Evolutionary conservation across 2,888 invertebrate species (phyloP), one percentile per base, ranked within the genome.

Genomic region (Gryllus longicercus): DNA sequence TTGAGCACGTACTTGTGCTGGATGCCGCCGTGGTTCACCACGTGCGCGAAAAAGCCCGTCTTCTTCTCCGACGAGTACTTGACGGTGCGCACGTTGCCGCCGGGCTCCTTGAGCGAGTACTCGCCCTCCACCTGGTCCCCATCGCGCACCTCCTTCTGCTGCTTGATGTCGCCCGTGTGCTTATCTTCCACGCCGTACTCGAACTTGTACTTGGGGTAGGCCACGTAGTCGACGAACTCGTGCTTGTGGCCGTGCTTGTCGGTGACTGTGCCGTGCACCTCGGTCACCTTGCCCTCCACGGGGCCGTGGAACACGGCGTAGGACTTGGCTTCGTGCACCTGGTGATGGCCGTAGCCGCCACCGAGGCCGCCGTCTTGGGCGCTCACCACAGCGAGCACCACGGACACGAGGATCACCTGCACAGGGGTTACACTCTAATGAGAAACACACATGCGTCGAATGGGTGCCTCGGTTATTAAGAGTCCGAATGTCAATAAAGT

Each of bases 41-140:
- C 63, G 16, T 14, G 14, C 16, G 63, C 63, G n/a, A 63, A 63
- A 12, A 63, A 63, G 14, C 63, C 63, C 14, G 63, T n/a, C n/a
- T 84, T 84, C 83, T 82, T 81, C 79, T 90, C 90, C 23, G 91
- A 90, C 49, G 91, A 89, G 85, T 91, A 92, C 83, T 91, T 90
- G 50, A 91, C 91, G 74, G 89, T 88, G 82, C 83, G 49, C 12
- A 77, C 38, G 49, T 77, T 77, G 50, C 77, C 77, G n/a, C 50
- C 11, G 10, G 77, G 77, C 18, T 77, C 77, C 49, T 49, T 12
- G 63, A 63, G 50, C 11, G 77, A 77, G 50, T 77, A 77, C 5
- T 77, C 49, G 2, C 77, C 77, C 50, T 50, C 77, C 4, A 77
- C 77, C 11, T 18, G 14, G 18, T 77, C 77, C 5, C 77, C 77